Percentiles rank a stretch among this genome's conserved stretches.
These are phyloP conservation scores for Kryphioiulus occultus DNA, from an alignment of 2,888 invertebrate species.

Conservation along the genomic window DNA sequence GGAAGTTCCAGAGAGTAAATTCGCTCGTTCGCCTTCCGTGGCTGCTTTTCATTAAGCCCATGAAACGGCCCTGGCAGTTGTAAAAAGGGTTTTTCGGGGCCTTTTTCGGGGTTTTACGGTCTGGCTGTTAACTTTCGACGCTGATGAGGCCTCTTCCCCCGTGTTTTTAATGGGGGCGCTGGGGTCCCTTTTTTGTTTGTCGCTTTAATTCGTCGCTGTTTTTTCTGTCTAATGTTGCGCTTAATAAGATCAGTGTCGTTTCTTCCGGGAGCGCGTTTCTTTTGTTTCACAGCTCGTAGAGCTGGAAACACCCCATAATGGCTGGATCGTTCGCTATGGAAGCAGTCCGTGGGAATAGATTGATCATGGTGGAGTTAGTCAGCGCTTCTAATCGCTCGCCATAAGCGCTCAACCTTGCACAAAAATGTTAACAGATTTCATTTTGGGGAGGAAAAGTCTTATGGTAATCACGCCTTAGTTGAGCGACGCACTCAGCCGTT, in stretches of 20 bases:
- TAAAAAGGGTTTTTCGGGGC: background rate
- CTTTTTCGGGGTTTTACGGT: background rate
- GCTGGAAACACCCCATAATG: constrained; percentile 17
- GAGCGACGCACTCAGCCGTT: constrained; percentile 17
- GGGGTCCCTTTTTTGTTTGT: background rate
- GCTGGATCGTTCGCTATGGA: background rate
- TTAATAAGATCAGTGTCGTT: constrained; percentile 26
- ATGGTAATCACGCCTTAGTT: constrained; percentile 32
- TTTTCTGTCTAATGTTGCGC: constrained; percentile 25
- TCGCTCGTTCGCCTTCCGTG: background rate
- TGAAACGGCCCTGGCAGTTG: background rate
- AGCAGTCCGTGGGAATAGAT: background rate
- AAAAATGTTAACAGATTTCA: constrained; percentile 44
- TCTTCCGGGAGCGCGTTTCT: constrained; percentile 6
- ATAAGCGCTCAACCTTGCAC: constrained; percentile 13
- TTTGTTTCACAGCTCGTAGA: constrained; percentile 45
- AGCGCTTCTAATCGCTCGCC: constrained; percentile 34
- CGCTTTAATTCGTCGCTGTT: background rate
- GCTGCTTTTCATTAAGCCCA: constrained; percentile 7
- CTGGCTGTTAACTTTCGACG: background rate
- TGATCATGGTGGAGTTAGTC: constrained; percentile 36
- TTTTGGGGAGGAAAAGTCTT: constrained; percentile 14
- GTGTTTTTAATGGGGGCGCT: background rate
- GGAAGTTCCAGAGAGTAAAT: constrained; percentile 29
- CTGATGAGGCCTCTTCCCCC: background rate